These are phyloP conservation scores for Triplophysa dalaica DNA, from an alignment of 2,113 vertebrate genomes.

Conservation along the genomic window DNA sequence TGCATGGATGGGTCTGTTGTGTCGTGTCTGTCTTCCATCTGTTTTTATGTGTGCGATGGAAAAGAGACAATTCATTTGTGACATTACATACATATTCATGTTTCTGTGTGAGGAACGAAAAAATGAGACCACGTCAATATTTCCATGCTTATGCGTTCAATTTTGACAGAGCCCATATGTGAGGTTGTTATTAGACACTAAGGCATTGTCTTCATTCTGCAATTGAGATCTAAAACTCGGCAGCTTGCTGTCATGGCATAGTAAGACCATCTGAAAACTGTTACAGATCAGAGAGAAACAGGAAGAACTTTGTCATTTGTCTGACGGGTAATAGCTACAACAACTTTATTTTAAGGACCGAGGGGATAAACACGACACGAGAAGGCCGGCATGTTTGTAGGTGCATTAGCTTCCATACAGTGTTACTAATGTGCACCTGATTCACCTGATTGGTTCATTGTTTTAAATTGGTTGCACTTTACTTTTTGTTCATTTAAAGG, in stretches of 20 bases:
- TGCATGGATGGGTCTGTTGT: conserved; percentile 5
- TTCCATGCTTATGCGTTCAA: neutral
- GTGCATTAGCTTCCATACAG: neutral
- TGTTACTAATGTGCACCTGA: neutral
- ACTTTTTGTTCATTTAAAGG: no score
- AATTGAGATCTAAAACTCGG: neutral
- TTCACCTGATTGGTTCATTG: neutral
- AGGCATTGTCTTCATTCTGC: neutral
- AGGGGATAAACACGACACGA: neutral
- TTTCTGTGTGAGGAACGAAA: conserved; percentile 11
- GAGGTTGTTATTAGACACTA: neutral
- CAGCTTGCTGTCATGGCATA: conserved; percentile 9
- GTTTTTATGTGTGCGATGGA: neutral
- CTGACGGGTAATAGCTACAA: neutral
- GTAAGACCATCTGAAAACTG: conserved; percentile 5
- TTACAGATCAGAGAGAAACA: conserved; percentile 6
- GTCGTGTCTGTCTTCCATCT: conserved; percentile 16
- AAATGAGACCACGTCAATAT: neutral
- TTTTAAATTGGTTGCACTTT: neutral
- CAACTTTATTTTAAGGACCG: neutral
- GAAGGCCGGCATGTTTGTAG: neutral
- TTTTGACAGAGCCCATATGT: conserved; percentile 25
- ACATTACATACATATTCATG: conserved; percentile 3
- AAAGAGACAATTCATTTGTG: neutral
- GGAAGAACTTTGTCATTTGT: neutral